Conservation (phyloP, 2,113 vertebrate species). For the Zosterops hypoxanthus region DNA sequence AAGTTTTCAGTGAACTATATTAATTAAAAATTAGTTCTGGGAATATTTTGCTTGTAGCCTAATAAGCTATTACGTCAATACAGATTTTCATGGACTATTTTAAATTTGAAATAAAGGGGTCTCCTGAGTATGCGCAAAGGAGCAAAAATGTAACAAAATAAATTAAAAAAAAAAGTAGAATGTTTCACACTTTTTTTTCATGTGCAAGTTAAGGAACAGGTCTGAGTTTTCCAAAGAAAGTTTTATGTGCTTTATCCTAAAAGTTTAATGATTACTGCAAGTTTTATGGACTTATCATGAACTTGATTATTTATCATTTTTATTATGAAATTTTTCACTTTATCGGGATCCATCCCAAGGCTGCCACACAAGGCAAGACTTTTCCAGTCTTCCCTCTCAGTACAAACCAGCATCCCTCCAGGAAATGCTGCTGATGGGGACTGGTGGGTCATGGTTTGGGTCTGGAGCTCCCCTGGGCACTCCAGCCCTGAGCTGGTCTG, state of each 20-base stretch:
- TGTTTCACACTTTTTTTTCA: background rate
- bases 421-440: accelerated
- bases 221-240: background rate
- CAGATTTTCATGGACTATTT: conserved; percentile 63
- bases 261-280: background rate
- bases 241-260: background rate
- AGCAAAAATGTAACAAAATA: conserved; percentile 8
- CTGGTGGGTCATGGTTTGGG: background rate
- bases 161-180: background rate
- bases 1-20: conserved; percentile 71
- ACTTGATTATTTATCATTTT: background rate
- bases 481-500: background rate
- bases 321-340: background rate
- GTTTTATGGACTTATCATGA: background rate
- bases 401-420: background rate
- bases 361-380: background rate
- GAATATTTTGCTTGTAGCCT: conserved; percentile 73
- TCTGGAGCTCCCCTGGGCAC: background rate
- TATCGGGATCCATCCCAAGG: background rate
- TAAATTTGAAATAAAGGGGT: conserved; percentile 64
- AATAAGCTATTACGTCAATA: conserved; percentile 72
- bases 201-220: background rate
- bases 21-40: conserved; percentile 76
- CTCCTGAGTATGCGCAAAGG: conserved; percentile 27
- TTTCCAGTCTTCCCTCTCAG: background rate